A percentile compares a stretch with the other conserved stretches of the same genome.
Conservation (phyloP, 2,888 invertebrate species). For the Epirrhoe tristata region DNA sequence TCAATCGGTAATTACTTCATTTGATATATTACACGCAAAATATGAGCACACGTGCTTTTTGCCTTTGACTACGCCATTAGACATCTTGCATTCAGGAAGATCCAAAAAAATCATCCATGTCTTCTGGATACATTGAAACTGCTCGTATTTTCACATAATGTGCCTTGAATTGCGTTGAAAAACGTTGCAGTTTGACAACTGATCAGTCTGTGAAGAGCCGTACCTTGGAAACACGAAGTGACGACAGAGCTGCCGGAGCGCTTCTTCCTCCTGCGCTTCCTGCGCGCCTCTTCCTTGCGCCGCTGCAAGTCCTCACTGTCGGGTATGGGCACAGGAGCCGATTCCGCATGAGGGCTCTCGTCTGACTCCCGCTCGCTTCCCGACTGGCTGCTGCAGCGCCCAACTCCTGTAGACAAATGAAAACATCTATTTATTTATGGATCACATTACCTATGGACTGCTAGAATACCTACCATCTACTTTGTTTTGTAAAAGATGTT, state of each 20-base stretch:
- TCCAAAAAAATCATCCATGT: no score
- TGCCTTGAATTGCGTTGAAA: no score
- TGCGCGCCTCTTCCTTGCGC: conserved; percentile 95
- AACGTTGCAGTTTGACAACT: no score
- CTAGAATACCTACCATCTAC: background rate
- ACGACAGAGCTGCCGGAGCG: conserved; percentile 95
- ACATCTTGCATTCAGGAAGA: no score
- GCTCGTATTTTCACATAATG: no score
- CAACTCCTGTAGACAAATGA: conserved; percentile 71
- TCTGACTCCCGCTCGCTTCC: conserved; percentile 83
- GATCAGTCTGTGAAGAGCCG: background rate
- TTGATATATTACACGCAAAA: no score
- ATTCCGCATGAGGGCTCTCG: conserved; percentile 75
- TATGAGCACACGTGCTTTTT: no score
- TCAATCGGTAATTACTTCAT: no score
- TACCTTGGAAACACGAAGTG: conserved; percentile 96
- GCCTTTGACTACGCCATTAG: no score
- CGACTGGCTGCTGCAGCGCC: conserved; percentile 84
- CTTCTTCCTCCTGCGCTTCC: conserved; percentile 95
- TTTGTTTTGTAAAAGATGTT: background rate
- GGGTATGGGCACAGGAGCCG: conserved; percentile 85
- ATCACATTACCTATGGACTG: background rate
- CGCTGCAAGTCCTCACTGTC: conserved; percentile 88
- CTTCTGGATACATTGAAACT: no score
- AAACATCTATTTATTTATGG: conserved; percentile 21